Conservation (phyloP, 1,140 invertebrate species). For the Microvelia longipes region DNA sequence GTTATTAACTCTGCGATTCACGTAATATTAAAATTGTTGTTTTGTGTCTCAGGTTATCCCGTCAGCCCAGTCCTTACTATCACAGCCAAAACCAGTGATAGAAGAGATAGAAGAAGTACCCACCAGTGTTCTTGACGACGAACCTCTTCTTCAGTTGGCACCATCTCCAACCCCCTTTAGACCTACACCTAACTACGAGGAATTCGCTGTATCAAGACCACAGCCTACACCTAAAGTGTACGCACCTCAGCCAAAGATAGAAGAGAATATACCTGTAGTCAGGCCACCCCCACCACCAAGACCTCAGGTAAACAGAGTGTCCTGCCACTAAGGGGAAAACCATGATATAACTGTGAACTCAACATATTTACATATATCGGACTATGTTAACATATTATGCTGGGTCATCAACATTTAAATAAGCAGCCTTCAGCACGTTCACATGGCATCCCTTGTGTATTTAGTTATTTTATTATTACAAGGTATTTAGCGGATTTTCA, state of each 20-base stretch:
- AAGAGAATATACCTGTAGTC: not conserved
- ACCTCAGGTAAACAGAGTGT: not conserved
- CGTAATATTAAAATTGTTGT: too few relatives aligned
- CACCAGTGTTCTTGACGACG: conserved; percentile 1
- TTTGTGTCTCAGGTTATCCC: not conserved
- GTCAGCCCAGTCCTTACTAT: not conserved
- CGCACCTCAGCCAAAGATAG: not conserved
- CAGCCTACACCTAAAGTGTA: conserved; percentile 6
- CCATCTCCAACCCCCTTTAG: conserved; percentile 7
- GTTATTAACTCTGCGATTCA: too few relatives aligned
- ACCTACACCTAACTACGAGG: conserved; percentile 7
- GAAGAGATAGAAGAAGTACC: conserved; percentile 14
- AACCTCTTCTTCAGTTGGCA: not conserved
- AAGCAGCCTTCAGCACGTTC: too few relatives aligned
- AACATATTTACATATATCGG: too few relatives aligned
- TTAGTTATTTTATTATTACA: too few relatives aligned
- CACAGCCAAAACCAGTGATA: conserved; percentile 9
- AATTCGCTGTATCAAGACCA: conserved; percentile 11
- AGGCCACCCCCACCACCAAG: conserved; percentile 2
- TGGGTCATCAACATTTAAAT: too few relatives aligned
- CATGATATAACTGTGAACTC: too few relatives aligned
- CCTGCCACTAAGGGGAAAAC: not conserved
- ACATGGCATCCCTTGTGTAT: too few relatives aligned
- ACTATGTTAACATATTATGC: too few relatives aligned
- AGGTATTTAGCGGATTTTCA: too few relatives aligned